A percentile compares a stretch with the other conserved stretches of the same genome.
phyloP scores from a whole-genome alignment of 2,888 invertebrate genomes.

The Xestia ashworthii region DNA sequence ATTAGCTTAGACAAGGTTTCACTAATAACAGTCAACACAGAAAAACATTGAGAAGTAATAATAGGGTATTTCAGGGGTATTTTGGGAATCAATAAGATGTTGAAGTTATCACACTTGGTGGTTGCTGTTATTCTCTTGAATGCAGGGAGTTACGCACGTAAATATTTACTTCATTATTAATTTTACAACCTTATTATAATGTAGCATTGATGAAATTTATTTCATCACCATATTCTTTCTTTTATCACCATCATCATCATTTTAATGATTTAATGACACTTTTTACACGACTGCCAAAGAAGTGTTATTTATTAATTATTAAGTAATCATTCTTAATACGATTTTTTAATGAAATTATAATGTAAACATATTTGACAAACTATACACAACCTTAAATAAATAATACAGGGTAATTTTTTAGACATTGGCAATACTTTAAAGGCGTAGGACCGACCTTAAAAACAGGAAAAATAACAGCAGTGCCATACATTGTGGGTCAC shows the following conservation, averaged over 20 bases:
- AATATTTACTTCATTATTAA: background rate
- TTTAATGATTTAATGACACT: background rate
- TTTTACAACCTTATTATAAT: background rate
- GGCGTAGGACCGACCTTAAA: too few species aligned
- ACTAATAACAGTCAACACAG: background rate
- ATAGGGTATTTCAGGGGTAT: background rate
- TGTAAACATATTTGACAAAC: too few species aligned
- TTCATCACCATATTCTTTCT: background rate
- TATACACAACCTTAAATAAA: too few species aligned
- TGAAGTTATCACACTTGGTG: background rate
- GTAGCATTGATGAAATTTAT: background rate
- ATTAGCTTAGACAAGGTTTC: background rate
- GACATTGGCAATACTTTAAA: too few species aligned
- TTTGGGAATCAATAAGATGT: background rate
- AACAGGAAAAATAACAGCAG: too few species aligned
- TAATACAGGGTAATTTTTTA: too few species aligned
- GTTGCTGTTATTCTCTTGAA: slow-evolving; percentile 14
- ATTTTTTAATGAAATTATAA: too few species aligned
- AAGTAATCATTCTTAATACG: too few species aligned
- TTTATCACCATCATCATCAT: too few species aligned
- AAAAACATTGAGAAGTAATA: background rate
- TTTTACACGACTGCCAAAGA: too few species aligned
- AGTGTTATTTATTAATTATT: background rate
- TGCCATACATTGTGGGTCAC: too few species aligned
- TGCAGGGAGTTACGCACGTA: slow-evolving; percentile 21